Base-by-base conservation (phyloP, 2,888 invertebrate species). In the Chirona hameri region DNA sequence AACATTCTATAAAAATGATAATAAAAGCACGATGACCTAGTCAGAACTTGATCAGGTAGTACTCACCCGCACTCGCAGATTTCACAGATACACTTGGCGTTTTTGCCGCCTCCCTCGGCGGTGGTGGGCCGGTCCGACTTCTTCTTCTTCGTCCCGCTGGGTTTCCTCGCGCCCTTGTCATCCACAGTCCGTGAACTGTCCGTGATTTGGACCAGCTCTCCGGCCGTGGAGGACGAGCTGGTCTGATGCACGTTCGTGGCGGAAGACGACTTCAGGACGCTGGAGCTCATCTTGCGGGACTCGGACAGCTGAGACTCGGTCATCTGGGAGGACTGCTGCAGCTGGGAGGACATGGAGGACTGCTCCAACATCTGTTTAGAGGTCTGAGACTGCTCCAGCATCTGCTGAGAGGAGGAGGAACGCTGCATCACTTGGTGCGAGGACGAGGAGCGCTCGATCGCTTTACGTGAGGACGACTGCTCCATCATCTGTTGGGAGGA, bases 31-130 rank as follows among this genome's bases (percentile, higher is more conserved):
- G 21, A 60, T 60, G 9, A 39, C 4, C 24, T 60, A 24, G 24
- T 60, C 24, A 7, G 1, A 60, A 24, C 9, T 24, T 60, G 52
- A 12, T 52, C 12, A 52, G 18, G 12, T 27, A 14, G 46, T 76
- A 76, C 76, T 76, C 76, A 76, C 76, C 76, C 76, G 46, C 76
- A 76, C 46, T 76, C 76, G 76, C 76, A 76, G 46, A 76, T 76
- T 27, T 76, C 76, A 39, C 76, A 76, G 46, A 76, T 76, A 10
- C 76, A 76, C 76, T 76, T 76, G 46, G 76, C 76, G 39, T 24
- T 76, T 21, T 46, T 76, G 24, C 76, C 76, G 39, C 76, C 76
- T 5, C 76, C 76, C 46, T 76, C 76, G 76, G 76, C 76, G 7
- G 76, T 76, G 76, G 39, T 76, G 24, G 76, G 76, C 24, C 76